phyloP scores from a whole-genome alignment of 2,888 invertebrate species.

The Drosophila maculinotata region DNA sequence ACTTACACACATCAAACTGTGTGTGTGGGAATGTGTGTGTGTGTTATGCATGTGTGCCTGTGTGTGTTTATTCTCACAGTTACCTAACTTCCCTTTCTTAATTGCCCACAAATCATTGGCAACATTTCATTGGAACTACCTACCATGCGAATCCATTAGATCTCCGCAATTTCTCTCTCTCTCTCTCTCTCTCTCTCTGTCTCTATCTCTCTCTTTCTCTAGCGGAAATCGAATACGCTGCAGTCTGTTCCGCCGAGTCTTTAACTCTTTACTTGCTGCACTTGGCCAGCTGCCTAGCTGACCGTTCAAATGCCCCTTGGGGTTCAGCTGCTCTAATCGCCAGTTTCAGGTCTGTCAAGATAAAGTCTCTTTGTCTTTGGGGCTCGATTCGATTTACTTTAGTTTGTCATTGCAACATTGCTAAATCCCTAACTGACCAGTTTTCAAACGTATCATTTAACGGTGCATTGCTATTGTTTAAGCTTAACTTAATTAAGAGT shows the following conservation, averaged over 20 bases:
- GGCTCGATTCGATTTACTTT: conserved; percentile 24
- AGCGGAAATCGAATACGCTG: conserved; percentile 58
- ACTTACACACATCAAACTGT: conserved; percentile 2
- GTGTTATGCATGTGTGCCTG: conserved; percentile 12
- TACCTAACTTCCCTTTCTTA: conserved; percentile 57
- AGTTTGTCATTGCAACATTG: conserved; percentile 20
- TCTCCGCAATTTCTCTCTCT: conserved; percentile 20
- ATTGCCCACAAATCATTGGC: conserved; percentile 53
- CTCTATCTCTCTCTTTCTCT: conserved; percentile 28
- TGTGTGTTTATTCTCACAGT: conserved; percentile 49
- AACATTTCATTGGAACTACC: conserved; percentile 53
- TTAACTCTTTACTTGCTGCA: conserved; percentile 55
- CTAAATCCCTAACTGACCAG: conserved; percentile 45
- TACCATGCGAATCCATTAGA: conserved; percentile 51
- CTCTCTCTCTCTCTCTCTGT: conserved; percentile 13
- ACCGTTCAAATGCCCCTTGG: conserved; percentile 29
- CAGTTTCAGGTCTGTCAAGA: conserved; percentile 29
- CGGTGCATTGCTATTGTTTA: conserved; percentile 38
- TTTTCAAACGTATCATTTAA: conserved; percentile 48
- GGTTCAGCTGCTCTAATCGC: conserved; percentile 47
- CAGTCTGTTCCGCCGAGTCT: conserved; percentile 11
- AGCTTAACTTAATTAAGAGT: conserved; percentile 63
- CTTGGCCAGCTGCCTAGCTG: conserved; percentile 47
- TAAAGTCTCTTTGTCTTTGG: conserved; percentile 26
- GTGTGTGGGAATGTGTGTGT: neutral